Percentiles rank a stretch among this genome's conserved stretches.
Conservation (phyloP, 92 coral and sea anemone species). For the Epizoanthus scotinus region DNA sequence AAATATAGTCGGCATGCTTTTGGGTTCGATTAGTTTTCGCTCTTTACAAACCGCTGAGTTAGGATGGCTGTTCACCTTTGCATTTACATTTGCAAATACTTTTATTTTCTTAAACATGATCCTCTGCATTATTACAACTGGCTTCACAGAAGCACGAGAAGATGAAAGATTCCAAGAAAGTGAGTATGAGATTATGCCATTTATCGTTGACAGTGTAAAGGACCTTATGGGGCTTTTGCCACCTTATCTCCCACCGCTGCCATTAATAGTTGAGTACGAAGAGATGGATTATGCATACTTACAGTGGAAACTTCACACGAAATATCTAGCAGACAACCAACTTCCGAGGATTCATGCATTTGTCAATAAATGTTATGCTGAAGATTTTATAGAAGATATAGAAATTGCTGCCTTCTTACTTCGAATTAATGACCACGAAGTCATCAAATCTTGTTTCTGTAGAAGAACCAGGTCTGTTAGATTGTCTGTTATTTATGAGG, state of each 20-base stretch:
- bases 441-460: slow-evolving; percentile 1
- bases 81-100: slow-evolving; percentile 53
- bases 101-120: slow-evolving; percentile 65
- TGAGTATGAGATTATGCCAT: slow-evolving; percentile 59
- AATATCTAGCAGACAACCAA: slow-evolving; percentile 56
- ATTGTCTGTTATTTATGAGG: no score
- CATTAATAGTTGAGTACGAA: slow-evolving; percentile 29
- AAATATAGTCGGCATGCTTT: slow-evolving; percentile 54
- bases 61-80: slow-evolving; percentile 62
- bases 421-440: slow-evolving; percentile 17
- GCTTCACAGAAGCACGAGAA: slow-evolving; percentile 50
- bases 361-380: slow-evolving; percentile 49
- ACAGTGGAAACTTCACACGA: slow-evolving; percentile 62
- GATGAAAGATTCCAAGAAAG: slow-evolving; percentile 63
- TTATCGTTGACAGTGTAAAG: slow-evolving; percentile 40
- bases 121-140: slow-evolving; percentile 56
- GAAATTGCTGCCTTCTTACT: slow-evolving; percentile 16
- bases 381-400: slow-evolving; percentile 59
- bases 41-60: slow-evolving; percentile 29
- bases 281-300: slow-evolving; percentile 42
- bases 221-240: slow-evolving; percentile 58
- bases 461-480: no score
- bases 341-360: slow-evolving; percentile 43
- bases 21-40: slow-evolving; percentile 57
- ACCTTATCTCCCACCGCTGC: slow-evolving; percentile 72